phyloP scores from a whole-genome alignment of 2,113 vertebrate genomes.

The Leucosticte australis region DNA sequence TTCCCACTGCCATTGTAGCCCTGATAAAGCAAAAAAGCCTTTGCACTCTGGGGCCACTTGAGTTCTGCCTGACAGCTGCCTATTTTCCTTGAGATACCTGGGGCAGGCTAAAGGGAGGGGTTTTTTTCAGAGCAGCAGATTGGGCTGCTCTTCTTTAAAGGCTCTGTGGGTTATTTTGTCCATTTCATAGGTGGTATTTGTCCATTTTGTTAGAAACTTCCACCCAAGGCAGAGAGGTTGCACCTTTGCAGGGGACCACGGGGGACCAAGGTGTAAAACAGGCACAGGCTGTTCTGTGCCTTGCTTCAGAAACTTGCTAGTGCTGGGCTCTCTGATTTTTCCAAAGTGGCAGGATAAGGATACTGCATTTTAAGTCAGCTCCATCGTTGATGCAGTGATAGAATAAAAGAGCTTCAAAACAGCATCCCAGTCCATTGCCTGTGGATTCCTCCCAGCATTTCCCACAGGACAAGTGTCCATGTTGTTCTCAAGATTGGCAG shows the following conservation, averaged over 20 bases:
- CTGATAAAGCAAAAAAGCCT: slow-evolving; percentile 54
- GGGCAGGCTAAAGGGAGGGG: background rate
- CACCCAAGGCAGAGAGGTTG: slow-evolving; percentile 41
- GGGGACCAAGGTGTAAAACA: background rate
- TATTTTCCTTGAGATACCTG: background rate
- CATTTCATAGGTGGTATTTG: slow-evolving; percentile 15
- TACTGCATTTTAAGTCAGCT: slow-evolving; percentile 4
- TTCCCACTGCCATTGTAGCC: slow-evolving; percentile 56
- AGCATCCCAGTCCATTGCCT: background rate
- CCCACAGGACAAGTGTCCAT: background rate
- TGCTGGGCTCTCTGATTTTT: background rate
- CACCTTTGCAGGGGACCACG: background rate
- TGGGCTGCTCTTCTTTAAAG: slow-evolving; percentile 1
- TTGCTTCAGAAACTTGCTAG: background rate
- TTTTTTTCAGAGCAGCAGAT: background rate
- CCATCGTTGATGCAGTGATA: background rate
- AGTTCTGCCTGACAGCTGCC: slow-evolving; percentile 51
- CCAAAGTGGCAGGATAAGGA: background rate
- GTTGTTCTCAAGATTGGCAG: background rate
- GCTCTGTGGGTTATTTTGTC: slow-evolving; percentile 21
- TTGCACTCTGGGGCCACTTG: slow-evolving; percentile 26
- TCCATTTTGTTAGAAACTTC: slow-evolving; percentile 20
- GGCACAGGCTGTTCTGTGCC: background rate
- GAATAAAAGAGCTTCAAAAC: background rate
- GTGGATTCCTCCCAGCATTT: background rate